Evolutionary conservation across 2,888 invertebrate genomes (phyloP).

Genomic region (Hydropsyche betteni): DNA sequence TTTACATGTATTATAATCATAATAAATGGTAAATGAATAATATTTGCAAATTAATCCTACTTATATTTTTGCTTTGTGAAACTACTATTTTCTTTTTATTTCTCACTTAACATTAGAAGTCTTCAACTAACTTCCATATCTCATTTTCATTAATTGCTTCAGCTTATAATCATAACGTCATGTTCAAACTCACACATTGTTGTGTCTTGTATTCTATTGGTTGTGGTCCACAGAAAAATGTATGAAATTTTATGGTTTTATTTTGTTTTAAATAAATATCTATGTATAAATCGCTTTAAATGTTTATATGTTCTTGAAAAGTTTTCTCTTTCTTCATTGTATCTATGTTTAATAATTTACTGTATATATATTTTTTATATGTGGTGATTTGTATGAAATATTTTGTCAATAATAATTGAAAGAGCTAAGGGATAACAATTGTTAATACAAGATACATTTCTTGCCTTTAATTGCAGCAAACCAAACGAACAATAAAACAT

Average conservation of each 20-base stretch:
- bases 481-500: not conserved
- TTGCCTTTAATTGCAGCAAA: conserved; percentile 46
- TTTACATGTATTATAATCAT: conserved; percentile 51
- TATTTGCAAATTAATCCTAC: conserved; percentile 47
- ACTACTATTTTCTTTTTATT: not conserved
- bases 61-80: not conserved
- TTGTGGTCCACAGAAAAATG: conserved; percentile 9
- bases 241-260: not conserved
- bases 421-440: conserved; percentile 49
- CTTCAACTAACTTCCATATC: not conserved
- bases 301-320: no score
- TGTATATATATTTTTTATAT: conserved; percentile 47
- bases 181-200: conserved; percentile 65
- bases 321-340: conserved; percentile 28
- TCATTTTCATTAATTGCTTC: conserved; percentile 20
- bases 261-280: not conserved
- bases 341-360: conserved; percentile 29
- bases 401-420: conserved; percentile 33
- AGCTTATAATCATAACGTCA: conserved; percentile 54
- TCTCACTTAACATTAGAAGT: conserved; percentile 6
- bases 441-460: conserved; percentile 51
- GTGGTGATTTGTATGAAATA: conserved; percentile 50
- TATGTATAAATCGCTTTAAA: not conserved
- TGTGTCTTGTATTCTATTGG: conserved; percentile 66
- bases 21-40: conserved; percentile 55